Percentiles rank a stretch among this genome's conserved stretches.
phyloP scores from a whole-genome alignment of 2,113 vertebrate genomes.

The Circaetus cinerascens region DNA sequence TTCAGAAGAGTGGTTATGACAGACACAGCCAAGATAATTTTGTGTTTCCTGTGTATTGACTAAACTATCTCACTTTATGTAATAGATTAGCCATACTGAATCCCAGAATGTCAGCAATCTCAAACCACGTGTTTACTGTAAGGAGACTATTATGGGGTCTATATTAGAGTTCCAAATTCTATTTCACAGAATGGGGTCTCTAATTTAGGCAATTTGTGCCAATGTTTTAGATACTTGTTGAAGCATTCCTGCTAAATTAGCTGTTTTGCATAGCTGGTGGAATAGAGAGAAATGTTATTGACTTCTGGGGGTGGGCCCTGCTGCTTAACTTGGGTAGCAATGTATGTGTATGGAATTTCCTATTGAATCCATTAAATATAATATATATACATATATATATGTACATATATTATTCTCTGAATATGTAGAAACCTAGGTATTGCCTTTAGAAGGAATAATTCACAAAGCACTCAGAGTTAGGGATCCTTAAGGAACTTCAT shows the following conservation, averaged over 20 bases:
- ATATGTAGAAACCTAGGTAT: neutral
- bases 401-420: neutral
- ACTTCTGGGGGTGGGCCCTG: rapidly evolving
- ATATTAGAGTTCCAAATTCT: neutral
- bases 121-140: neutral
- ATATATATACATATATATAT: neutral
- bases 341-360: neutral
- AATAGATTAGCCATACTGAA: neutral
- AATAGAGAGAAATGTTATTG: neutral
- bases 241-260: neutral
- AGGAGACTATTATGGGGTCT: neutral
- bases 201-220: neutral
- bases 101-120: neutral
- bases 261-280: neutral
- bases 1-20: neutral
- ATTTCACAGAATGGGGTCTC: neutral
- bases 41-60: neutral
- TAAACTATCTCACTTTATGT: neutral
- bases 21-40: neutral
- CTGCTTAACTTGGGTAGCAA: neutral
- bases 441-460: neutral
- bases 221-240: neutral
- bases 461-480: neutral
- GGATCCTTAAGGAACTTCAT: neutral
- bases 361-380: neutral